Evolutionary conservation across 2,797 vertebrate genomes (phyloP), one percentile per base, ranked within the genome.

Genomic region (Furcifer pardalis): DNA sequence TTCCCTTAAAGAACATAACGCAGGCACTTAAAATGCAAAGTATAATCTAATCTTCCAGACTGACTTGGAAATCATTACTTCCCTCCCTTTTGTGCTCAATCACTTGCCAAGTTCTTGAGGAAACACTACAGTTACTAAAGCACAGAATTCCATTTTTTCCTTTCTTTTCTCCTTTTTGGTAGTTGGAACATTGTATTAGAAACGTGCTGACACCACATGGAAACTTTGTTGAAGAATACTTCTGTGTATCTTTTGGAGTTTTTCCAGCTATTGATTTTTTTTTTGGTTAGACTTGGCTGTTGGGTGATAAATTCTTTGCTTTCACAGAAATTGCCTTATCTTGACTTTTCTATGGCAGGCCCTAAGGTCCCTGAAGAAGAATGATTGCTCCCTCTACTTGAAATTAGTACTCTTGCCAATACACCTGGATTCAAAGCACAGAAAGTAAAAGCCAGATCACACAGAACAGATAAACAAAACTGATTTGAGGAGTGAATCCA

Each of bases 101-200:
- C 3, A 65, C 68, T 71, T 82, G 86, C 85, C 89, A 85, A 72
- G 66, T 27, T 75, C 73, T 86, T 88, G 4, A 84, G 84, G 77
- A 79, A 91, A 44, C 56, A 81, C 23, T 44, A 49, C 9, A 86
- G 71, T 80, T 78, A 73, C 84, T 83, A 78, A 86, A 0, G 2
- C 65, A 12, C 8, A 83, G 84, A 80, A 76, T 88, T 75, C 89
- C 77, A 56, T 56, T 56, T 56, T 56, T 88, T 80, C 77, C 82
- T 23, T 21, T 15, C 40, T 69, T 40, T 40, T 9, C 23, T 1
- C 68, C 4, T 69, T 37, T 69, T 69, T 1, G 19, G 66, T 15
- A 7, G 68, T 84, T 40, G 44, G 42, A 37, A 27, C 59, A 44
- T 37, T 5, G 10, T 5, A 63, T 42, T 46, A 15, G 7, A 84